Evolutionary conservation across 2,888 invertebrate genomes (phyloP), one percentile per base, ranked within the genome.

Genomic region (Frankliniella fusca): DNA sequence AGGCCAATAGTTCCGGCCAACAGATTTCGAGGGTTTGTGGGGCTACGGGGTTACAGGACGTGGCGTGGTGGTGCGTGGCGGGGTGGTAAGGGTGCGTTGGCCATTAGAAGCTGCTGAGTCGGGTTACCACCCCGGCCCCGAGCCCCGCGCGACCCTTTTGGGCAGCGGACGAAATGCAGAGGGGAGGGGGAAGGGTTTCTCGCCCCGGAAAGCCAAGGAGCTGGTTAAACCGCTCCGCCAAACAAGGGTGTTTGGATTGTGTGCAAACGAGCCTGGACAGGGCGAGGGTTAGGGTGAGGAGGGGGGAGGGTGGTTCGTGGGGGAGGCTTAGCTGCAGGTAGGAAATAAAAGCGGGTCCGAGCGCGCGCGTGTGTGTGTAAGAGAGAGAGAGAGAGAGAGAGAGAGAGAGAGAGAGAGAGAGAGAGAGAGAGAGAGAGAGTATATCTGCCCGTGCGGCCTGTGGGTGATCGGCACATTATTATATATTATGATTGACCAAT

Each of bases 371-470:
- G 82, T 65, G 82, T 80, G 54, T 54, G 54, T 18, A 48, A 49
- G 79, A 70, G n/a, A n/a, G n/a, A n/a, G n/a, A n/a, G n/a, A n/a
- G n/a, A n/a, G n/a, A n/a, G 80, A 27, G 48, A 48, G 61, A 49
- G 48, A 27, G 54, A 48, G 70, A 81, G 27, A 49, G 82, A 81
- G 82, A 48, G 80, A 12, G 49, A 54, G 38, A 48, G 48, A 80
- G 79, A 81, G 81, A 80, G 82, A 48, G 80, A 83, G 85, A 83
- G 79, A 82, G 83, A 82, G 83, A 84, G 81, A 82, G 84, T 82
- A 84, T 83, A 80, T 54, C 83, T 82, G 81, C 65, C 38, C n/a
- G 28, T 23, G 48, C 50, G 70, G 76, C 48, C 81, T 80, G 50
- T 49, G 49, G 79, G 76, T 50, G 80, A 70, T 50, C 54, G 61